Base-by-base conservation (phyloP, 2,113 vertebrate genomes). In the Amia ocellicauda region DNA sequence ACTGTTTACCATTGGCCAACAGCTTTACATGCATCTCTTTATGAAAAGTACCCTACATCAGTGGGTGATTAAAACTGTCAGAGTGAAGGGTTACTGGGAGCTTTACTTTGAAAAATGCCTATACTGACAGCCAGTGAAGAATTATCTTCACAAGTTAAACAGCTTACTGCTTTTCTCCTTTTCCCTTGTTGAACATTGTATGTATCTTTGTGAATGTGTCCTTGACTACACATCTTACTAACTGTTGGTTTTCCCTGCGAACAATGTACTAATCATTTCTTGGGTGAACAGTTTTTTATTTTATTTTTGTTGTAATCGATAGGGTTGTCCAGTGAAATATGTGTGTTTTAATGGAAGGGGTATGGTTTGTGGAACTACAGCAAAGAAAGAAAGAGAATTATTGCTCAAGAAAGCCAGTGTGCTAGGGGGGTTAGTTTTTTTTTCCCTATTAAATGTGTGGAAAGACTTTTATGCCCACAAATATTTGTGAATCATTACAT, bases 401-500 rank as follows among this genome's bases (percentile, higher is more conserved):
- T 56, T 14, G n/a, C 26, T 11, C 28, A 29, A 19, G 11, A 49
- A 17, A 58, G 28, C 8, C 19, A 29, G 13, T 8, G 9, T 20
- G 19, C 45, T 51, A 4, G 42, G 13, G n/a, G n/a, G n/a, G n/a
- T n/a, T n/a, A 16, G 19, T 41, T 27, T 51, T 31, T n/a, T 43
- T 41, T 41, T 50, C 2, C 41, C 22, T 24, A 17, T 56, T 26
- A 64, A 26, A 31, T 13, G 0, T 27, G 55, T 58, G 56, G 29
- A 47, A 31, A 51, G 29, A 27, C 13, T 20, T 31, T 29, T 55
- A 24, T 40, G 43, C 43, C 63, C 29, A 36, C 56, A 66, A 27
- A 49, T 51, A 41, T 66, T 51, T 66, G 56, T 66, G 56, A 66
- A 40, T 66, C 55, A 66, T 41, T 50, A 36, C 63, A 20, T 58